Conservation (phyloP, 2,797 vertebrate genomes). For the Notolepis coatsorum region DNA sequence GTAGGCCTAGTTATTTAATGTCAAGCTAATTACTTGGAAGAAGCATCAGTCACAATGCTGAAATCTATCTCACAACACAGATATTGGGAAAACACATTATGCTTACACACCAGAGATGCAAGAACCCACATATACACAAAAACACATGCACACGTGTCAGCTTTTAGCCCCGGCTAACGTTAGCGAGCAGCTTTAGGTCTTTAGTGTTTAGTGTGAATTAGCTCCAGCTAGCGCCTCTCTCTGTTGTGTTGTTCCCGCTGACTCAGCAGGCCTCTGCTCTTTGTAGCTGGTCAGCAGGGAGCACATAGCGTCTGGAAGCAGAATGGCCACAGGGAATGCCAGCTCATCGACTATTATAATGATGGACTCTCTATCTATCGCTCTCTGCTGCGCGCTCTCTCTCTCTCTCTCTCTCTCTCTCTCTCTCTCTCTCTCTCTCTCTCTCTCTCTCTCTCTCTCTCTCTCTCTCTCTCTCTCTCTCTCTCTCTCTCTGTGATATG, state of each 20-base stretch:
- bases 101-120: not conserved
- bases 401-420: constrained; percentile 48
- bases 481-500: constrained; percentile 4
- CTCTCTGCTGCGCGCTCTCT: constrained; percentile 27
- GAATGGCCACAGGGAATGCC: constrained; percentile 80
- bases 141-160: not conserved
- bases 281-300: constrained; percentile 58
- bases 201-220: constrained; percentile 65
- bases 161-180: constrained; percentile 41
- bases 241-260: constrained; percentile 79
- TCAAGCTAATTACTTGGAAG: too few species aligned
- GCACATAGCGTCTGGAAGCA: constrained; percentile 72
- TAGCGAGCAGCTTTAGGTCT: constrained; percentile 52
- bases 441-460: constrained; percentile 11
- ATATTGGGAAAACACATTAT: constrained; percentile 13
- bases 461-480: constrained; percentile 24
- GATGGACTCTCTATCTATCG: constrained; percentile 22
- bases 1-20: too few species aligned
- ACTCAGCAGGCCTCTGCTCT: constrained; percentile 81
- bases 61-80: constrained; percentile 5
- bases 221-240: constrained; percentile 61
- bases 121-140: not conserved
- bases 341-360: constrained; percentile 85
- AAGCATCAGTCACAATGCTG: too few species aligned
- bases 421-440: constrained; percentile 49